Evolutionary conservation across 2,797 vertebrate species (phyloP), one percentile per base, ranked within the genome.

Genomic region (Nannoperca obscura): DNA sequence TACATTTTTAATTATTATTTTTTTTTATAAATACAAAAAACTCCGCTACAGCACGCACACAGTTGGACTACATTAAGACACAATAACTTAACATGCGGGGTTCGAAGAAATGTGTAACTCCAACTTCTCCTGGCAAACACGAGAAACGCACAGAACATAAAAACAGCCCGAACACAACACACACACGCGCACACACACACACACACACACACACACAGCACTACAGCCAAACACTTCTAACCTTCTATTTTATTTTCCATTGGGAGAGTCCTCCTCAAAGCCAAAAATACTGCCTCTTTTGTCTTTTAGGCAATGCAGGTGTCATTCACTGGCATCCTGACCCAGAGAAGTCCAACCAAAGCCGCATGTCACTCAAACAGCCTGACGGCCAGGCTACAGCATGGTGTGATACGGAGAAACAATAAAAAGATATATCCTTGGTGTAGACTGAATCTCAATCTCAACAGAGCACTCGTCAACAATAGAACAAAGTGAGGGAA

Each of bases 241-340:
- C 96, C 96, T 96, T 96, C 95, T 94, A 95, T 90, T 92, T 95
- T 94, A 96, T 93, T 95, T 92, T 96, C 95, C 95, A 96, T 95
- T 84, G 89, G 90, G 78, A 89, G 87, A 92, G 87, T 95, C 94
- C 93, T 89, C 80, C 92, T 91, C 91, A 91, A 91, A 91, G 89
- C 61, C 75, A 55, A 64, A 81, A 74, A 86, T 47, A 86, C 85
- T 92, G 89, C 86, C 90, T 86, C 93, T 92, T 89, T 92, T 91
- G 85, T 93, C 93, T 93, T 93, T 95, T 91, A 95, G 88, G 89
- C 91, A 90, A 91, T 81, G 93, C 92, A 92, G 92, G 88, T 93
- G 89, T 94, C 91, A 94, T 91, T 94, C 95, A 94, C 86, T 89
- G 88, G 95, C 93, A 94, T 95, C 93, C 94, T 94, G 92, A 94